These are phyloP conservation scores for Mormyrus iriodes DNA, from an alignment of 2,113 vertebrate species.

Conservation along the genomic window DNA sequence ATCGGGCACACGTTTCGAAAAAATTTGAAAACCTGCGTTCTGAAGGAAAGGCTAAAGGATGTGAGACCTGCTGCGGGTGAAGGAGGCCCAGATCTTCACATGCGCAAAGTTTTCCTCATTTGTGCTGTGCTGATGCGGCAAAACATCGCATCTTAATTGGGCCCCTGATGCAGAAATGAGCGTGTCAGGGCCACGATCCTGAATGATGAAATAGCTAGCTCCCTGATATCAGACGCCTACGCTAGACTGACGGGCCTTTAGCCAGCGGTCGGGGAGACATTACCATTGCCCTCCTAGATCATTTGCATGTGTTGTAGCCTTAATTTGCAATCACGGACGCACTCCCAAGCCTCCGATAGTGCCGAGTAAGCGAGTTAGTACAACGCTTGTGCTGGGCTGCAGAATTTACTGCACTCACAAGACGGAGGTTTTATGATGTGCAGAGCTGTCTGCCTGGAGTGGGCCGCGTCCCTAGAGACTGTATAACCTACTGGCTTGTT, in stretches of 20 bases:
- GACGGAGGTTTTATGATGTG: constrained; percentile 23
- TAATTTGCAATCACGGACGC: constrained; percentile 20
- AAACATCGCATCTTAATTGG: constrained; percentile 18
- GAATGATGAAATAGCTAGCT: constrained; percentile 17
- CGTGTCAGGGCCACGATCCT: constrained; percentile 15
- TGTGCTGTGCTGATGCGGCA: constrained; percentile 17
- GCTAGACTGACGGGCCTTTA: neutral
- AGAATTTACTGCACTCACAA: constrained; percentile 20
- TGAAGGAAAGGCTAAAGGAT: constrained; percentile 36
- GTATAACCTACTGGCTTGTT: constrained; percentile 16
- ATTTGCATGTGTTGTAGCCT: constrained; percentile 19
- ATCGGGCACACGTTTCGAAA: neutral
- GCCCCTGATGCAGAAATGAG: constrained; percentile 5
- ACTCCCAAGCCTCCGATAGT: constrained; percentile 17
- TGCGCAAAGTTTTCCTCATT: constrained; percentile 24
- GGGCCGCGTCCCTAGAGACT: constrained; percentile 8
- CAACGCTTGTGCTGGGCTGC: neutral
- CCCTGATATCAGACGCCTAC: constrained; percentile 4
- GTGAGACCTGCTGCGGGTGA: neutral
- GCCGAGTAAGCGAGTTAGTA: constrained; percentile 21
- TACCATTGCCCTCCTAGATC: constrained; percentile 8
- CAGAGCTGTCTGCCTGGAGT: neutral
- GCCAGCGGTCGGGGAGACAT: constrained; percentile 18
- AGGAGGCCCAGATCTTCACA: constrained; percentile 31
- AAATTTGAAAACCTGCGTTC: constrained; percentile 27